Base-by-base conservation (phyloP, 2,888 invertebrate species). In the Macaria liturata region DNA sequence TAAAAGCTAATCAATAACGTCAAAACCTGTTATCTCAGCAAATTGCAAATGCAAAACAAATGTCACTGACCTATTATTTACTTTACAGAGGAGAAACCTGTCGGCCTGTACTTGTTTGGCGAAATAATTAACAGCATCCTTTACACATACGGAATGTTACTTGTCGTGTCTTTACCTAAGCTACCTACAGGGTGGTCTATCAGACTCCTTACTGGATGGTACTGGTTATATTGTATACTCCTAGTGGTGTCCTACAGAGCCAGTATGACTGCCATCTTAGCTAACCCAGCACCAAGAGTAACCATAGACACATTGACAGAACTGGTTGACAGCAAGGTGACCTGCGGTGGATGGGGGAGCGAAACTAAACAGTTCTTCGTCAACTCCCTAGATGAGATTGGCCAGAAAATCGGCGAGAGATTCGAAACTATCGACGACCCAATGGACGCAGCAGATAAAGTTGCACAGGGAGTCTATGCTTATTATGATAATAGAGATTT, bases 221-320 rank as follows among this genome's bases (percentile, higher is more conserved):
- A 97, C 84, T 97, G 97, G 97, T 81, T 97, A 2, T 97, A 97
- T 77, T 96, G 96, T 73, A 94, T 97, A 61, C 88, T 97, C 3
- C 92, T 97, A 4, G 95, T 95, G 0, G 96, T 96, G 0, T 94
- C 95, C 0, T 97, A 97, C 78, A 88, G 95, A 72, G 97, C 97
- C 0, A 97, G 96, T 70, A 95, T 97, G 94, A 97, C 97, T 0
- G 97, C 97, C 0, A 96, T 96, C 53, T 86, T 97, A 48, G 96
- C 97, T 0, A 95, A 95, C 80, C 97, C 97, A 32, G 93, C 94
- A 0, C 94, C 95, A 8, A 94, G 97, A 69, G 94, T 97, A 6
- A 96, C 96, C 0, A 96, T 97, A 43, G 96, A 97, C 72, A 96
- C 95, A 0, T 75, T 97, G 40, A 86, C 94, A 68, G 94, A 96